Base-by-base conservation (phyloP, 1,140 invertebrate genomes). In the Drosophila punjabiensis region DNA sequence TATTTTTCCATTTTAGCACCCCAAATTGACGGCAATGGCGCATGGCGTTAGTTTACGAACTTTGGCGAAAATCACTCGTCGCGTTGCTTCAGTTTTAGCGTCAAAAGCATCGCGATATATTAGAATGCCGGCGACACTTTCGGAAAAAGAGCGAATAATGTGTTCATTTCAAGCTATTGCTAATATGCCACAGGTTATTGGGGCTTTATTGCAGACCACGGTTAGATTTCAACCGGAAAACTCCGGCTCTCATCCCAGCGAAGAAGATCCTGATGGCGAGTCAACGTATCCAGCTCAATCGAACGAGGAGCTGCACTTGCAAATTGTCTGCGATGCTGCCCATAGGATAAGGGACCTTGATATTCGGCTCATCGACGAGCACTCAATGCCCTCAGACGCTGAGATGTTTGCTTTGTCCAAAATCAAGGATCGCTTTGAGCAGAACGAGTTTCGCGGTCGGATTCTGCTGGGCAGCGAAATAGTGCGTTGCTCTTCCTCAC, bases 401-500 rank as follows among this genome's bases (percentile, higher is more conserved):
- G 86, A 92, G 16, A 64, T 92, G 20, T 92, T 88, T n/a, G 45
- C 71, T 7, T 53, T 85, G 28, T 85, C 86, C 0, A 64, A 80
- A 32, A 92, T 92, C 47, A 92, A 76, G 35, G 90, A 92, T 24
- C 83, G 90, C 1, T 92, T 92, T 11, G 90, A 92, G 28, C 90
- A 92, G 30, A 92, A 92, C 58, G 90, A 92, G 59, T 92, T 92
- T 59, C 90, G 90, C 35, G 90, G 90, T 11, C 86, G 90, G 5
- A 79, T 92, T 45, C 52, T 92, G 18, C 53, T 92, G 14, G 90
- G 90, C 4, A 87, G 80, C 41, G 79, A 84, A 47, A 69, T 48
- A 0, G 76, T 90, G n/a, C 58, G 62, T 0, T 85, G 86, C 14
- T 85, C 90, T 6, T 65, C 78, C 2, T 85, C 61, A 14, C 74